These are phyloP conservation scores for Xyliphius kryptos DNA, from an alignment of 2,113 vertebrate genomes.

Conservation along the genomic window DNA sequence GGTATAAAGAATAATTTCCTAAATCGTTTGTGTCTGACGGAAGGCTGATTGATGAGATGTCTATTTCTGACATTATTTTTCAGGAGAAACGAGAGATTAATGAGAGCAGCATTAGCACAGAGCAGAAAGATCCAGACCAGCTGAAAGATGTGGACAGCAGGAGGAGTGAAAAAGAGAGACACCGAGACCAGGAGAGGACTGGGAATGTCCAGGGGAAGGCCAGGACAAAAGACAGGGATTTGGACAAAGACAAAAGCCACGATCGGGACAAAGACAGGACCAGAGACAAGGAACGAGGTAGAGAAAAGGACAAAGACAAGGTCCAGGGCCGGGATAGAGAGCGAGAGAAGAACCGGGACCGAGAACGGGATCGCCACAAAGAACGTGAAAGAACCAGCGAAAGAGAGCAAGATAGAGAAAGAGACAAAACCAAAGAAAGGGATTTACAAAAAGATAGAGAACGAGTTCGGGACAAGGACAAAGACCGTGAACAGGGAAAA, in stretches of 20 bases:
- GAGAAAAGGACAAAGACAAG: conserved; percentile 45
- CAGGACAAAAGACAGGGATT: conserved; percentile 53
- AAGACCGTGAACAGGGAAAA: conserved; percentile 25
- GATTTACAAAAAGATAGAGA: conserved; percentile 54
- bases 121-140: conserved; percentile 66
- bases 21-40: too few relatives aligned
- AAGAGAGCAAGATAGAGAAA: conserved; percentile 36
- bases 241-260: conserved; percentile 47
- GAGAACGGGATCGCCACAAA: conserved; percentile 37
- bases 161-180: conserved; percentile 57
- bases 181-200: conserved; percentile 53
- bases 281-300: conserved; percentile 53
- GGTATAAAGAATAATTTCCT: not conserved
- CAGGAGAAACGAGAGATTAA: conserved; percentile 71
- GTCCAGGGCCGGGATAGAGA: conserved; percentile 47
- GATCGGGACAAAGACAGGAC: conserved; percentile 60
- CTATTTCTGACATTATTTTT: conserved; percentile 22
- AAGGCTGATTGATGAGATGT: not conserved
- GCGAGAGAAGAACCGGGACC: conserved; percentile 34
- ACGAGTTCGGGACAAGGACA: conserved; percentile 55
- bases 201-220: conserved; percentile 60
- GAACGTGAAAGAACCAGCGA: conserved; percentile 53
- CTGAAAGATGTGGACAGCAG: conserved; percentile 65
- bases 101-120: conserved; percentile 67
- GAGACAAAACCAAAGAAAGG: conserved; percentile 42